Evolutionary conservation across 1,140 invertebrate species (phyloP).

Genomic region (Phymastichus coffea): DNA sequence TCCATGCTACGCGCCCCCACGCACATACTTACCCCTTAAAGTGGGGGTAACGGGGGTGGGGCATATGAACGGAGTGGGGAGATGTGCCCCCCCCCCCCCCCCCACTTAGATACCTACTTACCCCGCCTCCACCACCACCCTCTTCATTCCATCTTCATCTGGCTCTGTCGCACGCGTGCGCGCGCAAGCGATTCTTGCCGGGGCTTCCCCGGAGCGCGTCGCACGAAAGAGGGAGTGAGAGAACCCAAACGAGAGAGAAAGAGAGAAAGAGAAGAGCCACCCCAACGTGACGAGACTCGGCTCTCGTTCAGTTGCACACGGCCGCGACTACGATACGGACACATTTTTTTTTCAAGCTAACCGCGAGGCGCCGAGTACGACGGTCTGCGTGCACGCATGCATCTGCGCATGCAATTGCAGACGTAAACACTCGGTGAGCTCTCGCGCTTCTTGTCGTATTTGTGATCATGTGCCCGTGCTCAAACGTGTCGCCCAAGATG

Average conservation of each 20-base stretch:
- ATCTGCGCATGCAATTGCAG: too few relatives aligned
- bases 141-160: too few relatives aligned
- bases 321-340: constrained; percentile 55
- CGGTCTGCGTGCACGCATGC: too few relatives aligned
- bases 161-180: neutral
- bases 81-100: constrained; percentile 14
- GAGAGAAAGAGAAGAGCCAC: too few relatives aligned
- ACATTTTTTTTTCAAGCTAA: constrained; percentile 15
- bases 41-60: constrained; percentile 1
- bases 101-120: constrained; percentile 4
- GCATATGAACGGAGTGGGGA: too few relatives aligned
- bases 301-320: constrained; percentile 54
- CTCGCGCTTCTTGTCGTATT: too few relatives aligned
- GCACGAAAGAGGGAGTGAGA: too few relatives aligned
- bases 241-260: neutral
- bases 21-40: too few relatives aligned
- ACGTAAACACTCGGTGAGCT: too few relatives aligned
- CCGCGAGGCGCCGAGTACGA: neutral
- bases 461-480: neutral
- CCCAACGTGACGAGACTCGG: constrained; percentile 44
- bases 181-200: neutral
- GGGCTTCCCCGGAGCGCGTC: too few relatives aligned
- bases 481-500: neutral
- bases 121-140: neutral
- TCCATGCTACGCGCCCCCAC: too few relatives aligned